Conservation (phyloP, 2,113 vertebrate species). For the Eolophus roseicapilla region DNA sequence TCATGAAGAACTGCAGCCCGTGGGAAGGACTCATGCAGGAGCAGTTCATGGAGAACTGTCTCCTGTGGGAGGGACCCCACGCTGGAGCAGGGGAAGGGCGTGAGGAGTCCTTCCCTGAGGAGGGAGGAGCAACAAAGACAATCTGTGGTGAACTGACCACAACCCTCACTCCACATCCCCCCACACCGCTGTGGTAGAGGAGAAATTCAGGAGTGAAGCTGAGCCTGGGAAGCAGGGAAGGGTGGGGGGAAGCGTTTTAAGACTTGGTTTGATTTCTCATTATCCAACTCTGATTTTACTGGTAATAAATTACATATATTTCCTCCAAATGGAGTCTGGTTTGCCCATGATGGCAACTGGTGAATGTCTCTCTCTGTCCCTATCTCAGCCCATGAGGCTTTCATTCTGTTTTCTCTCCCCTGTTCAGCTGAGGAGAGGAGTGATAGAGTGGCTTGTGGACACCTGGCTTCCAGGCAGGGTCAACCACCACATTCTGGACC, state of each 20-base stretch:
- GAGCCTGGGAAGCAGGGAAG: neutral
- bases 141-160: neutral
- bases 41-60: neutral
- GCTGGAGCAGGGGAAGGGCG: neutral
- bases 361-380: neutral
- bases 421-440: neutral
- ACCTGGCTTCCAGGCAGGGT: neutral
- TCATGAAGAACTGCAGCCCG: neutral
- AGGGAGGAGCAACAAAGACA: neutral
- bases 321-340: fast-evolving
- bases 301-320: neutral
- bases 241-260: neutral
- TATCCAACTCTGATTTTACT: neutral
- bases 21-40: neutral
- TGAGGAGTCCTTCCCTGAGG: neutral
- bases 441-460: no score
- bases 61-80: neutral
- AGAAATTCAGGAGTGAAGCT: neutral
- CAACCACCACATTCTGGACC: neutral
- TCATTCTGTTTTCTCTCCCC: neutral
- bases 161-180: neutral
- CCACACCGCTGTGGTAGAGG: neutral
- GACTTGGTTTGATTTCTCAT: neutral
- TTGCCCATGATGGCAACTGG: neutral
- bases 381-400: neutral